Evolutionary conservation across 2,113 vertebrate genomes (phyloP).

Genomic region (Phoxinus phoxinus): DNA sequence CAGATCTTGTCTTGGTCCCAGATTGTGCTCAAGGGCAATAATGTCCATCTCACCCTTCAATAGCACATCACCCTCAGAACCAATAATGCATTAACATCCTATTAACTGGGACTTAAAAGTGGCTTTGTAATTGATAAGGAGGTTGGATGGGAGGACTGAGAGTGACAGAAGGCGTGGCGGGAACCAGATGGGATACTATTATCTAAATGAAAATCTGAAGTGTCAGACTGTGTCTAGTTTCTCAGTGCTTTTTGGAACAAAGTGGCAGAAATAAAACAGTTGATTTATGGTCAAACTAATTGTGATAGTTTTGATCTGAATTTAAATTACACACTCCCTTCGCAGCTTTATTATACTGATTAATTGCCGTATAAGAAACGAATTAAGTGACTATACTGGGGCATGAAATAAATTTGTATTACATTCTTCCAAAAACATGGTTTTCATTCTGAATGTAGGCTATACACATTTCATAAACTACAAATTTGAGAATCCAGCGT

Average conservation of each 20-base stretch:
- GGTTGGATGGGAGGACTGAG: slow-evolving; percentile 35
- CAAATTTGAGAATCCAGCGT: neutral
- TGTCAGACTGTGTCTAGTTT: slow-evolving; percentile 42
- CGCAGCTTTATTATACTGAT: neutral
- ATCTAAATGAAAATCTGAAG: slow-evolving; percentile 65
- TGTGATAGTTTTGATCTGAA: slow-evolving; percentile 33
- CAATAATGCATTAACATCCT: slow-evolving; percentile 53
- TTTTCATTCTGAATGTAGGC: neutral
- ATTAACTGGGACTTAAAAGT: slow-evolving; percentile 51
- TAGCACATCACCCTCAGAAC: slow-evolving; percentile 36
- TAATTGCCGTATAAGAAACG: neutral
- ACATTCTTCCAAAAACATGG: neutral
- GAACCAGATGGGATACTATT: slow-evolving; percentile 41
- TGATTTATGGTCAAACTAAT: slow-evolving; percentile 32
- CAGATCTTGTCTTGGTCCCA: slow-evolving; percentile 46
- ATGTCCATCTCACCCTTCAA: slow-evolving; percentile 50
- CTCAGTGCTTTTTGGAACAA: slow-evolving; percentile 27
- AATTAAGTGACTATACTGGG: neutral
- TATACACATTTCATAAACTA: neutral
- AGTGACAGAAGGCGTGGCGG: slow-evolving; percentile 47
- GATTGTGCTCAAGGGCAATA: slow-evolving; percentile 51
- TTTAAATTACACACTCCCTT: slow-evolving; percentile 24
- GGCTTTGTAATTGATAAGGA: slow-evolving; percentile 58
- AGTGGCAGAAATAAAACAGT: slow-evolving; percentile 24
- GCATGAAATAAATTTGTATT: neutral